phyloP scores from a whole-genome alignment of 2,888 invertebrate genomes.

The Lamproptera curius region DNA sequence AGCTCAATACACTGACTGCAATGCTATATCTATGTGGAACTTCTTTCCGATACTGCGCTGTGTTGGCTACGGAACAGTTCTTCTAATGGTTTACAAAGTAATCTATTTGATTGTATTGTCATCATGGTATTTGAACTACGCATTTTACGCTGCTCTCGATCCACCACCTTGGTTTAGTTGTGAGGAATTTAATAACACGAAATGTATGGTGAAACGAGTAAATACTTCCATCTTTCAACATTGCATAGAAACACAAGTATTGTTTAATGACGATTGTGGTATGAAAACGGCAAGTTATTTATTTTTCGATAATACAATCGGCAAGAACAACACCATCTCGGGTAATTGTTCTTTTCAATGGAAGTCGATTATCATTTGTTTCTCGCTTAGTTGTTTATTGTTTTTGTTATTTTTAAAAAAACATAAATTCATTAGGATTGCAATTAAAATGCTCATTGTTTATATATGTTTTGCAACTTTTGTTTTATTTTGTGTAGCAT shows the following conservation, averaged over 20 bases:
- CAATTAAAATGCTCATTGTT: constrained; percentile 37
- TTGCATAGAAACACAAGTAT: constrained; percentile 53
- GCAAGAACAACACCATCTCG: constrained; percentile 39
- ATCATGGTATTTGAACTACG: constrained; percentile 58
- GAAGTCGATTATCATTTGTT: constrained; percentile 43
- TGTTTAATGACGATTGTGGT: constrained; percentile 58
- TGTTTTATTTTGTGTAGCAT: constrained; percentile 48
- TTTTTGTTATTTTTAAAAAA: constrained; percentile 51
- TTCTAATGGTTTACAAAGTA: constrained; percentile 47
- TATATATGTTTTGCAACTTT: constrained; percentile 45
- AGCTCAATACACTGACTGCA: constrained; percentile 60
- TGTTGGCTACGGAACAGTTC: constrained; percentile 50
- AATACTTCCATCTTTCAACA: constrained; percentile 62
- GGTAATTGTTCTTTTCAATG: constrained; percentile 42
- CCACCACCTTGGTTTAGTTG: constrained; percentile 63
- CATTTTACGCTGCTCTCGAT: constrained; percentile 49
- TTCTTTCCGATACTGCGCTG: constrained; percentile 57
- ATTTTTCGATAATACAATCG: constrained; percentile 59
- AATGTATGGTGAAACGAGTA: constrained; percentile 62
- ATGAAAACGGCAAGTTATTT: constrained; percentile 58
- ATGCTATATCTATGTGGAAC: constrained; percentile 55
- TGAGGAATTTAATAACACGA: constrained; percentile 42
- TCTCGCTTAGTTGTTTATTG: constrained; percentile 35
- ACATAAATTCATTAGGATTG: constrained; percentile 43
- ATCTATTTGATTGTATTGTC: constrained; percentile 46